Evolutionary conservation across 2,113 vertebrate species (phyloP).

Genomic region (Clarias batrachus): DNA sequence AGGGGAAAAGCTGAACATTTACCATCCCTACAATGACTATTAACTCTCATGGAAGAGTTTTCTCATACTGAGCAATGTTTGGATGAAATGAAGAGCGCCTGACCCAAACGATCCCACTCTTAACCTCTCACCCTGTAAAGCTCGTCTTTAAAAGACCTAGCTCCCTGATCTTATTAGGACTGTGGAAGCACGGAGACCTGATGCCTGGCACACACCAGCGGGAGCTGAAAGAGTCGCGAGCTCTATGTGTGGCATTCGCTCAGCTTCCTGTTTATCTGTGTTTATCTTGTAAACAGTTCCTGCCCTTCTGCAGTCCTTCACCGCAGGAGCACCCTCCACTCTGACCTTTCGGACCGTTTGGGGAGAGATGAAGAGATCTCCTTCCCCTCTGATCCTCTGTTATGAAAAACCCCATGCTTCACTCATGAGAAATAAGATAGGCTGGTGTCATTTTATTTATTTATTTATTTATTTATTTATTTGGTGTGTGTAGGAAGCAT

Average conservation of each 20-base stretch:
- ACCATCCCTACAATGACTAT: neutral
- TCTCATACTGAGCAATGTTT: neutral
- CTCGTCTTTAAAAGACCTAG: conserved; percentile 18
- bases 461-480: too few species aligned
- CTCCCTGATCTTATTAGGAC: conserved; percentile 47
- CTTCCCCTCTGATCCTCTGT: conserved; percentile 9
- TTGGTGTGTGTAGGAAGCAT: too few species aligned
- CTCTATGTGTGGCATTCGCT: conserved; percentile 31
- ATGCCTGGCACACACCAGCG: conserved; percentile 2
- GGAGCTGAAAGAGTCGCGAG: conserved; percentile 24
- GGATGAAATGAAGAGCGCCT: neutral
- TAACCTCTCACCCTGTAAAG: conserved; percentile 12
- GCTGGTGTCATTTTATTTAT: too few species aligned
- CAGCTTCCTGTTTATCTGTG: conserved; percentile 50
- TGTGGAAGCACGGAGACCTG: conserved; percentile 20
- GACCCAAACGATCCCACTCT: neutral
- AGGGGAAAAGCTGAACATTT: neutral
- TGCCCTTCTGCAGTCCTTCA: conserved; percentile 30
- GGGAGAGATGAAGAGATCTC: neutral
- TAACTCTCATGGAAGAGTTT: conserved; percentile 2
- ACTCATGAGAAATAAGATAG: neutral
- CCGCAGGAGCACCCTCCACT: conserved; percentile 9
- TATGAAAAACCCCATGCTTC: conserved; percentile 28
- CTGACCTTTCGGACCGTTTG: conserved; percentile 23
- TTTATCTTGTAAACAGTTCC: conserved; percentile 43